A percentile compares a stretch with the other conserved stretches of the same genome.
These are phyloP conservation scores for Tinea semifulvella DNA, from an alignment of 2,888 invertebrate species.

Conservation along the genomic window DNA sequence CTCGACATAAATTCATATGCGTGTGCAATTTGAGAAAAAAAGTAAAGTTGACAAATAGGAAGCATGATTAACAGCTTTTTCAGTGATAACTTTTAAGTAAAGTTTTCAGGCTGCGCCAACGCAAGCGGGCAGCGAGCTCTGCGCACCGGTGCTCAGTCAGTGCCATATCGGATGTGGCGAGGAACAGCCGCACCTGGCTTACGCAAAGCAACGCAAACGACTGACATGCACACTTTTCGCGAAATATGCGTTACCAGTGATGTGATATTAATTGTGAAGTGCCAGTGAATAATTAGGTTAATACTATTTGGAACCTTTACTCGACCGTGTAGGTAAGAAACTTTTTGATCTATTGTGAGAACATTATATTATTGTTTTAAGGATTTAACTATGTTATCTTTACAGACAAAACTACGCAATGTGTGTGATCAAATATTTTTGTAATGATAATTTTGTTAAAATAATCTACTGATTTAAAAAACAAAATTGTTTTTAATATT, in stretches of 20 bases:
- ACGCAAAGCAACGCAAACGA: constrained; percentile 22
- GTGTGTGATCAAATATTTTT: too few species aligned
- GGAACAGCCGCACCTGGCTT: constrained; percentile 44
- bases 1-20: too few species aligned
- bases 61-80: not conserved
- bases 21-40: too few species aligned
- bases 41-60: not conserved
- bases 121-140: constrained; percentile 2
- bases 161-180: constrained; percentile 56
- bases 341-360: constrained; percentile 24
- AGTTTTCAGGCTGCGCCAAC: not conserved
- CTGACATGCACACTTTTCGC: constrained; percentile 25
- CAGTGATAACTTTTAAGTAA: constrained; percentile 1
- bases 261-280: constrained; percentile 7
- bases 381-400: too few species aligned
- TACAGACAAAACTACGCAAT: too few species aligned
- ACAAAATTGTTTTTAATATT: too few species aligned
- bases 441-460: too few species aligned
- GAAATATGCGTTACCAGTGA: constrained; percentile 24
- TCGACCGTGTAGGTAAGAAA: constrained; percentile 52
- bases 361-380: too few species aligned
- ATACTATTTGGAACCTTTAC: constrained; percentile 18
- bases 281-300: not conserved
- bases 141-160: constrained; percentile 31
- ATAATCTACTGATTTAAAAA: too few species aligned